Base-by-base conservation (phyloP, 2,797 vertebrate species). In the Varecia variegata region DNA sequence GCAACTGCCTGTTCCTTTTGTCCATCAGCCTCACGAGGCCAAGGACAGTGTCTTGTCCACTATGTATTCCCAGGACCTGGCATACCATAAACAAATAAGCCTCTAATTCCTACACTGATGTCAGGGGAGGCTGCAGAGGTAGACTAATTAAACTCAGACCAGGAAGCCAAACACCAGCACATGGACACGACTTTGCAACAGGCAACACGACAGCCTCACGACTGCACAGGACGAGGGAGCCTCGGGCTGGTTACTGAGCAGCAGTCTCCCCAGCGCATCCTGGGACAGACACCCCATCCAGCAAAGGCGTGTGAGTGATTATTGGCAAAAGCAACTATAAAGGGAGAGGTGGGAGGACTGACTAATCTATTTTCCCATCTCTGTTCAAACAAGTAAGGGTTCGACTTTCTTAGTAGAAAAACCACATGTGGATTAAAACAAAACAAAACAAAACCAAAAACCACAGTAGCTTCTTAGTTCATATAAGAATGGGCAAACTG, bases 201-300 rank as follows among this genome's bases (percentile, higher is more conserved):
- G 65, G 77, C 5, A 45, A 38, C 43, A 18, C 0, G 11, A 43
- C 70, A 60, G 47, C 27, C 68, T 43, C 27, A 1, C 3, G 35
- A 18, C 1, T 0, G 8, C 27, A 20, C 21, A 6, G 21, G 54
- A n/a, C 60, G 10, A 0, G 9, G 17, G 7, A 60, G 43, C 32
- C 73, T 84, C 0, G 0, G 25, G 3, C 0, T 5, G 43, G 17
- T 45, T 18, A 52, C 43, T 0, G 5, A 9, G 1, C 3, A 68
- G 70, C 30, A n/a, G 18, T 23, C 45, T 40, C 45, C 45, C 88
- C n/a, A 15, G 23, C 2, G 32, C 32, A 12, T 35, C 15, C 50
- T 0, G 15, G 58, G 21, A 81, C 10, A 32, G 56, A 60, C 1
- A 17, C 5, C 15, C 60, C 7, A 2, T 5, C 65, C 9, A 0